Evolutionary conservation across 2,797 vertebrate species (phyloP), one percentile per base, ranked within the genome.

Genomic region (Rachycentron canadum): DNA sequence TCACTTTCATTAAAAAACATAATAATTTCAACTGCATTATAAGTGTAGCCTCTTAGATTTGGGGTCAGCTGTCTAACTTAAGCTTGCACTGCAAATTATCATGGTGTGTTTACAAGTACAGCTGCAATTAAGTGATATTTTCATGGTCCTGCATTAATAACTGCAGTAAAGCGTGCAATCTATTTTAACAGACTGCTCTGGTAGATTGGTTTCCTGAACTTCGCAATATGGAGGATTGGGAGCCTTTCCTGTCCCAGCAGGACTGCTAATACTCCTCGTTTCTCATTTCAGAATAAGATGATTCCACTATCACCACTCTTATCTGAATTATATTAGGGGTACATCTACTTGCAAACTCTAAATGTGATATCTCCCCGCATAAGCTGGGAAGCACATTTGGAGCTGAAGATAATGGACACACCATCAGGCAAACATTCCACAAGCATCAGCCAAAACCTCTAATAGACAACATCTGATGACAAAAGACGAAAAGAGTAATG

Each of bases 71-170:
- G 56, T 60, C 34, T 60, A 78, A 72, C 66, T 82, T 59, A 61
- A 45, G 57, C 21, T 80, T 38, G 70, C 49, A 25, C n/a, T 56
- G 40, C 25, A 55, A 84, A 85, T 81, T 16, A 81, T 55, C 25
- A 21, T 5, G 19, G 47, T 45, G 56, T 73, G 56, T 78, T 80
- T 80, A 30, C 53, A 76, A 79, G 38, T 63, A 36, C 59, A 61
- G 49, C 53, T 83, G 76, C 58, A 81, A 62, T 89, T 79, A 83
- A 30, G 59, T 76, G 19, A 40, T 19, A 25, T 57, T 77, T 74
- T 69, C 40, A 83, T 63, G 72, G 21, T 3, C 25, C 52, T 41
- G 68, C 69, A 78, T 83, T 85, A 79, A 85, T 85, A 77, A 79
- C 59, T 70, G 60, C 62, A 50, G 52, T 87, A 79, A 66, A 69